These are phyloP conservation scores for Orthosia incerta DNA, from an alignment of 2,888 invertebrate species.

Conservation along the genomic window DNA sequence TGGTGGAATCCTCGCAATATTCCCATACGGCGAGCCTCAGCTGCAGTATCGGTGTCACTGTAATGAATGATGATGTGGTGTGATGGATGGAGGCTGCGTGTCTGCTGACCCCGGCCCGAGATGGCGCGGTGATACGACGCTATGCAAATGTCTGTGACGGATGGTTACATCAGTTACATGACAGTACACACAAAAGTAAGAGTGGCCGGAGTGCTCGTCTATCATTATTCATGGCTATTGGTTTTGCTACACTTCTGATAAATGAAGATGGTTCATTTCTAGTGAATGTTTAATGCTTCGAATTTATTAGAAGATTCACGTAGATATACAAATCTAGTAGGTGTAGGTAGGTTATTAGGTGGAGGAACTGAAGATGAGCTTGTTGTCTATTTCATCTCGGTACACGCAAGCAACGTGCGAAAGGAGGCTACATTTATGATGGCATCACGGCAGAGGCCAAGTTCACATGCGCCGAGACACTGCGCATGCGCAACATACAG, in stretches of 20 bases:
- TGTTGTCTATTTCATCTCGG: background rate
- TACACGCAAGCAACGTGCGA: background rate
- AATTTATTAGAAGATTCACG: background rate
- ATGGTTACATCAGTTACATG: constrained; percentile 5
- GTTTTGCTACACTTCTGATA: constrained; percentile 25
- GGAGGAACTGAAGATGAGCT: background rate
- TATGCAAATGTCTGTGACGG: constrained; percentile 34
- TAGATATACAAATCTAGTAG: background rate
- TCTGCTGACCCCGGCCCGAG: constrained; percentile 46
- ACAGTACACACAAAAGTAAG: constrained; percentile 11
- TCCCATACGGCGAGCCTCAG: constrained; percentile 26
- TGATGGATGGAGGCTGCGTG: constrained; percentile 51
- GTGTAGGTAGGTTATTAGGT: background rate
- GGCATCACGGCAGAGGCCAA: too few relatives aligned
- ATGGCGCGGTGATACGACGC: constrained; percentile 12
- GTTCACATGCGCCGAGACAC: background rate
- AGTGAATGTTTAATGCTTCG: background rate
- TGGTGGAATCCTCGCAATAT: constrained; percentile 24
- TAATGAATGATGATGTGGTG: constrained; percentile 49
- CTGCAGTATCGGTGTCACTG: constrained; percentile 41
- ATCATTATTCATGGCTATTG: constrained; percentile 6
- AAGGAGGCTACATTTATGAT: background rate
- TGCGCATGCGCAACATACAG: constrained; percentile 15
- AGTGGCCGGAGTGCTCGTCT: constrained; percentile 32
- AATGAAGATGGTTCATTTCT: constrained; percentile 13